A percentile compares a stretch with the other conserved stretches of the same genome.
Evolutionary conservation across 2,888 invertebrate species (phyloP).

Genomic region (Platerodrilus igneus): DNA sequence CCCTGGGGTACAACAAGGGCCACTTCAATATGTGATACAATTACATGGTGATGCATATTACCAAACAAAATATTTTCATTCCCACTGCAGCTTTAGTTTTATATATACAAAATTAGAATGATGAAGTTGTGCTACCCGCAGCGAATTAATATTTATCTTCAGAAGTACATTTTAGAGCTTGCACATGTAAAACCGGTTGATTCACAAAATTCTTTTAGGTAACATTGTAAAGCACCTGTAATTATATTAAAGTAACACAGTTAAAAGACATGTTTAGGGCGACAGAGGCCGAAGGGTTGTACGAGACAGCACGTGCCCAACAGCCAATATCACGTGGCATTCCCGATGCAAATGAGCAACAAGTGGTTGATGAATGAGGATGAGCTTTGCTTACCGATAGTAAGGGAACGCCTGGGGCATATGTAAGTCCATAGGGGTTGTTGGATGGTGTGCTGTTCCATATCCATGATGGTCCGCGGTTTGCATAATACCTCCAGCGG

Average conservation of each 20-base stretch:
- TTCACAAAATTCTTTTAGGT: too few species aligned
- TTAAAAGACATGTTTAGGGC: too few species aligned
- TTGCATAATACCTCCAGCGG: constrained; percentile 48
- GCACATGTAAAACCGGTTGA: too few species aligned
- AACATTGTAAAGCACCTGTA: too few species aligned
- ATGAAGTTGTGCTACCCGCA: too few species aligned
- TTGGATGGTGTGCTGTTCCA: constrained; percentile 54
- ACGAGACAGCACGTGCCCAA: constrained; percentile 42
- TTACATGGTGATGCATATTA: constrained; percentile 30
- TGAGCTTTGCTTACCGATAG: constrained; percentile 77
- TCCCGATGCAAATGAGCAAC: constrained; percentile 45
- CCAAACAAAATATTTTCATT: constrained; percentile 22
- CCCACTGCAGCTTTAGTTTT: too few species aligned
- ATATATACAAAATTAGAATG: too few species aligned
- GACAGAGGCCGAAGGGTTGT: constrained; percentile 8
- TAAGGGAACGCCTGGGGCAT: constrained; percentile 89
- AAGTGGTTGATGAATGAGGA: constrained; percentile 31
- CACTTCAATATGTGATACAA: constrained; percentile 35
- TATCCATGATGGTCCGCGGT: constrained; percentile 53
- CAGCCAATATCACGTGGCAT: constrained; percentile 43
- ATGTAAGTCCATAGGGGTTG: constrained; percentile 81
- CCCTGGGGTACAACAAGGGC: constrained; percentile 32
- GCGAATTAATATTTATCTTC: too few species aligned
- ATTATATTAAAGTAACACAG: too few species aligned
- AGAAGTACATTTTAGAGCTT: too few species aligned